Evolutionary conservation across 2,888 invertebrate species (phyloP).

Genomic region (Neoaliturus tenellus): DNA sequence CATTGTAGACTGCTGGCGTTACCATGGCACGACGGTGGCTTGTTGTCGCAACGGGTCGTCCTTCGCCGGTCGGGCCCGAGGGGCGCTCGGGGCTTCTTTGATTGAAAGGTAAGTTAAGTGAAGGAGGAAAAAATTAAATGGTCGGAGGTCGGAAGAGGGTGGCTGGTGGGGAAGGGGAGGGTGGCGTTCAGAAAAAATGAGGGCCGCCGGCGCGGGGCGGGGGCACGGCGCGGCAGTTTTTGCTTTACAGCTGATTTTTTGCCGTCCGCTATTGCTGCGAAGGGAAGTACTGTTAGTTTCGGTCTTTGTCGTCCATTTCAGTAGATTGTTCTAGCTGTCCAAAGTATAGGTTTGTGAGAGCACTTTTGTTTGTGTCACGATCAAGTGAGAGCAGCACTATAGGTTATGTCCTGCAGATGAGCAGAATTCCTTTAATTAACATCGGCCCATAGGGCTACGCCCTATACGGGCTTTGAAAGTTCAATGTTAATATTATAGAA

Average conservation of each 20-base stretch:
- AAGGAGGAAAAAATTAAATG: slow-evolving; percentile 14
- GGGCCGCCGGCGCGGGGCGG: neutral
- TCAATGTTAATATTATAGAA: too few species aligned
- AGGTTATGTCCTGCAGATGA: too few species aligned
- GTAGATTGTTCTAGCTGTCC: too few species aligned
- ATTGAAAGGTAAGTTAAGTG: slow-evolving; percentile 31
- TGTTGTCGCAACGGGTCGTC: neutral
- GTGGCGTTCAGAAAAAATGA: neutral
- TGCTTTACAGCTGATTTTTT: slow-evolving; percentile 20
- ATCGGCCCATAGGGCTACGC: too few species aligned
- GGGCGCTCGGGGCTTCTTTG: neutral
- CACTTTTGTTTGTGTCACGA: too few species aligned
- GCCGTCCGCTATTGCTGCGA: neutral
- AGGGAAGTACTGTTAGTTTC: too few species aligned
- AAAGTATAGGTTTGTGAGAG: too few species aligned
- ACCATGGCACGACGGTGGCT: neutral
- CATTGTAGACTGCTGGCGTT: too few species aligned
- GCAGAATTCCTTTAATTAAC: too few species aligned
- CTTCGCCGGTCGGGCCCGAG: neutral
- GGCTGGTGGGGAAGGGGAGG: slow-evolving; percentile 2
- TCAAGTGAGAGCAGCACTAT: too few species aligned
- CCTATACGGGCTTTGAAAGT: too few species aligned
- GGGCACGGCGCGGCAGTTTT: neutral
- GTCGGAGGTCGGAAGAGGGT: slow-evolving; percentile 11
- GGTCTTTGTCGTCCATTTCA: too few species aligned